A percentile compares a stretch with the other conserved stretches of the same genome.
Evolutionary conservation across 1,140 invertebrate genomes (phyloP).

Genomic region (Scylla paramamosain): DNA sequence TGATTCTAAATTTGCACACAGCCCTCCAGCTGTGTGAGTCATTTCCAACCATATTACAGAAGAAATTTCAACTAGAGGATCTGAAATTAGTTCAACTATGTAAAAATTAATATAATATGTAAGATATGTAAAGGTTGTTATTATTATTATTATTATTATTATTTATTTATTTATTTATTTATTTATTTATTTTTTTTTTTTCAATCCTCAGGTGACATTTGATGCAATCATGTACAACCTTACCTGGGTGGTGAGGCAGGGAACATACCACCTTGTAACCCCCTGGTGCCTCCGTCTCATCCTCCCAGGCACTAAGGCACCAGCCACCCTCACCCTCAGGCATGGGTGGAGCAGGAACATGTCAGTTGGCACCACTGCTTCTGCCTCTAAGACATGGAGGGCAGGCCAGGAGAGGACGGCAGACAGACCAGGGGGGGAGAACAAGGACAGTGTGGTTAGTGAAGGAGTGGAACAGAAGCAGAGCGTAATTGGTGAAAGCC

Average conservation of each 20-base stretch:
- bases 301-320: not conserved
- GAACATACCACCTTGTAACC: not conserved
- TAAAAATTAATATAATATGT: too few species aligned
- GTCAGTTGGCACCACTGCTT: not conserved
- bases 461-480: not conserved
- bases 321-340: not conserved
- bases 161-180: too few species aligned
- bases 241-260: not conserved
- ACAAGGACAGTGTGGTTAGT: not conserved
- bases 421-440: not conserved
- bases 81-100: too few species aligned
- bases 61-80: too few species aligned
- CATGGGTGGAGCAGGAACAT: not conserved
- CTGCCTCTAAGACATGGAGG: not conserved
- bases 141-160: too few species aligned
- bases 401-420: not conserved
- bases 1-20: too few species aligned
- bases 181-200: too few species aligned
- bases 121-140: too few species aligned
- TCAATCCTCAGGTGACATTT: slow-evolving; percentile 10
- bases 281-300: not conserved
- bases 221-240: not conserved
- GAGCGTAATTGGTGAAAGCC: not conserved
- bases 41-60: too few species aligned
- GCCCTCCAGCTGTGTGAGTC: too few species aligned